phyloP scores from a whole-genome alignment of 1,140 invertebrate genomes.

The Scaptomyza graminum region DNA sequence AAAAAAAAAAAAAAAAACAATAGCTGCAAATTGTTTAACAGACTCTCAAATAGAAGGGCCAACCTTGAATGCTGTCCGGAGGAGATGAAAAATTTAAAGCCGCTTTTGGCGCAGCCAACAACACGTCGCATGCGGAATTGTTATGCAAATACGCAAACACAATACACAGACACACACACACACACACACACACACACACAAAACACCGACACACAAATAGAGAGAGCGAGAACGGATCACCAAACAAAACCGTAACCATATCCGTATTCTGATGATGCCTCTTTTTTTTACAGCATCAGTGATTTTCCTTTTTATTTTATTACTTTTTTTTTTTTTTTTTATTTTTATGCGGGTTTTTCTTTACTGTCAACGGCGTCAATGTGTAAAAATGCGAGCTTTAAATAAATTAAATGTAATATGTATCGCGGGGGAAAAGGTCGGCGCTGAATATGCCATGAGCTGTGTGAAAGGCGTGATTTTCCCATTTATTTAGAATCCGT shows the following conservation, averaged over 20 bases:
- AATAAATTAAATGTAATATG: conserved; percentile 73
- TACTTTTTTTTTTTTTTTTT: conserved; percentile 3
- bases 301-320: conserved; percentile 29
- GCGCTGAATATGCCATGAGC: conserved; percentile 11
- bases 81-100: conserved; percentile 47
- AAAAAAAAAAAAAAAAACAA: not conserved
- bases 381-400: conserved; percentile 73
- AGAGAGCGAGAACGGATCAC: conserved; percentile 43
- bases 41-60: conserved; percentile 27
- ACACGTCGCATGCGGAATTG: conserved; percentile 66
- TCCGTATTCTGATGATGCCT: conserved; percentile 36
- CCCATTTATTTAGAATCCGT: not conserved
- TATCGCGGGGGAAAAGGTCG: conserved; percentile 29
- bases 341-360: conserved; percentile 27
- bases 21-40: conserved; percentile 19
- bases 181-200: conserved; percentile 37
- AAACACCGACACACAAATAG: not conserved
- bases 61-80: conserved; percentile 57
- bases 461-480: conserved; percentile 33
- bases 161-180: conserved; percentile 46
- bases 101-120: conserved; percentile 15
- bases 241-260: conserved; percentile 58
- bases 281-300: conserved; percentile 34
- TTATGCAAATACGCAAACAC: conserved; percentile 73
- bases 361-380: conserved; percentile 40